Conservation (phyloP, 2,797 vertebrate genomes). For the Squalus acanthias region DNA sequence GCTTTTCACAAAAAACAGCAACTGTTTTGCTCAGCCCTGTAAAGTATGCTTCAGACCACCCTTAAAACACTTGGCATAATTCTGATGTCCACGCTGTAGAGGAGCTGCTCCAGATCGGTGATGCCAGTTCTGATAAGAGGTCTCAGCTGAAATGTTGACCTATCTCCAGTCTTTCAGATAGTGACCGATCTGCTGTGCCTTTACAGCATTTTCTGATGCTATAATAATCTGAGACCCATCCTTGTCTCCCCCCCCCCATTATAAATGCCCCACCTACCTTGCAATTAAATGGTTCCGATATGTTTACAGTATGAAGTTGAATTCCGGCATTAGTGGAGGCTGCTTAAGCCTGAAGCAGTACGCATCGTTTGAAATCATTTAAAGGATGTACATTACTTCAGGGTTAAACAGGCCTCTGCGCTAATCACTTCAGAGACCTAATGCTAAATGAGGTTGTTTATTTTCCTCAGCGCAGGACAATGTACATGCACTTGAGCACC, state of each 20-base stretch:
- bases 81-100: background rate
- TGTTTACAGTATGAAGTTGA: background rate
- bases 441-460: background rate
- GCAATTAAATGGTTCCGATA: background rate
- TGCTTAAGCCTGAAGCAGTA: background rate
- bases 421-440: background rate
- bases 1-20: background rate
- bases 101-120: background rate
- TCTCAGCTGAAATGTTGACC: background rate
- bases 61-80: slow-evolving; percentile 5
- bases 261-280: background rate
- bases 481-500: background rate
- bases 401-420: background rate
- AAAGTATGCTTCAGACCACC: background rate
- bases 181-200: background rate
- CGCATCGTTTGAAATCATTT: background rate
- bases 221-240: background rate
- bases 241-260: background rate
- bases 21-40: background rate
- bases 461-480: background rate
- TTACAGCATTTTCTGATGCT: background rate
- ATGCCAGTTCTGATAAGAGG: slow-evolving; percentile 10
- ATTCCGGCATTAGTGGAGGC: background rate
- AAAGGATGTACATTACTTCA: background rate
- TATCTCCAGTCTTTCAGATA: no score